Percentiles rank a stretch among this genome's conserved stretches.
These are phyloP conservation scores for Prinia subflava DNA, from an alignment of 2,113 vertebrate genomes.

Conservation along the genomic window DNA sequence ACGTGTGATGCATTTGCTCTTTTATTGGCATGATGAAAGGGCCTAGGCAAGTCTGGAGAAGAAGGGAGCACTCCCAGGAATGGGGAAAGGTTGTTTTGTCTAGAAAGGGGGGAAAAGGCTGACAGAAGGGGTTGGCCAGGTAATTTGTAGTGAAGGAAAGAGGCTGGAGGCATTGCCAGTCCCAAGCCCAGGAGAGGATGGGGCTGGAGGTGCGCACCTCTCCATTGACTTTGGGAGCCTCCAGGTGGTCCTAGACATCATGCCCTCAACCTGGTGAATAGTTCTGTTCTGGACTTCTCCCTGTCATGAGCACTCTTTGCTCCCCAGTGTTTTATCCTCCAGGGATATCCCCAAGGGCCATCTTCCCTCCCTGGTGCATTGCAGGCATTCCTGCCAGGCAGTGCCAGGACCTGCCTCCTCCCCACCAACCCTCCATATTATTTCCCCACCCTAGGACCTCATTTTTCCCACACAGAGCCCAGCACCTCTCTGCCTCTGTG, in stretches of 20 bases:
- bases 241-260: not conserved
- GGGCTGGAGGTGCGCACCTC: rapidly evolving
- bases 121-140: not conserved
- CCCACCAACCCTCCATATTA: not conserved
- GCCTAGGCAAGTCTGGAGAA: conserved; percentile 50
- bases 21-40: conserved; percentile 60
- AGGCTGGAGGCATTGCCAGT: not conserved
- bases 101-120: not conserved
- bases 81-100: conserved; percentile 38
- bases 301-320: not conserved
- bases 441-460: not conserved
- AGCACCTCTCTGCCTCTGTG: not conserved
- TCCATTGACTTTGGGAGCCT: not conserved
- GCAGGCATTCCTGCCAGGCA: not conserved
- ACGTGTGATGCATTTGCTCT: conserved; percentile 23
- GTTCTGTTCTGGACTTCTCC: not conserved
- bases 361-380: not conserved
- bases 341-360: not conserved
- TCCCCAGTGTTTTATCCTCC: not conserved
- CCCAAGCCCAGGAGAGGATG: not conserved
- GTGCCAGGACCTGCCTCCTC: not conserved
- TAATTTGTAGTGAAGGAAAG: not conserved
- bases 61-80: not conserved
- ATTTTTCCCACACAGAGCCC: not conserved
- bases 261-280: not conserved